Base-by-base conservation (phyloP, 1,140 invertebrate genomes). In the Drosophila elegans region DNA sequence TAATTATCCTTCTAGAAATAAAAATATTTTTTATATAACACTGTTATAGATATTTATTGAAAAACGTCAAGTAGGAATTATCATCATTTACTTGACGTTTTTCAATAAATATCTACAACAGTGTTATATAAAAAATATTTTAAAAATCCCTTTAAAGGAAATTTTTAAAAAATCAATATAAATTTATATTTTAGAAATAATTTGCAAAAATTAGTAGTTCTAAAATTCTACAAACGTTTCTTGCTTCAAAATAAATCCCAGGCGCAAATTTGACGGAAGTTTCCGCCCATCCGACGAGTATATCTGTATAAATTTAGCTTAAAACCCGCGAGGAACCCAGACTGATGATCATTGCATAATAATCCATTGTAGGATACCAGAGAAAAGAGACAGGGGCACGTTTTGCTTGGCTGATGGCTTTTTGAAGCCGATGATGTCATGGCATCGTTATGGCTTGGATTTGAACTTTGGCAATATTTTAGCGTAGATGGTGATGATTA, bases 311-410 rank as follows among this genome's bases (percentile, higher is more conserved):
- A 44, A 32, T 57, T 32, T 12, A 27, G 7, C 25, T 41, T 27
- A 29, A 57, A 57, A 13, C 11, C 29, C 6, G 39, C 38, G 64
- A 25, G 36, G 42, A 3, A 12, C 10, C 27, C 44, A 34, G 39
- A 49, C 46, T 75, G 73, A 75, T 75, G 68, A 78, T 86, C 63
- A 85, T 85, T 85, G 81, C 83, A 80, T 85, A 85, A 86, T 75
- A 74, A 82, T 55, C 73, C 57, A 78, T 66, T 49, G 57, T 74
- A 81, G 78, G 82, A 79, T 74, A 44, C 46, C 25, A 41, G 46
- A 39, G 12, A 7, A 21, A 36, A 44, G 62, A 59, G 29, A 38
- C 42, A 56, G 54, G 52, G 64, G 64, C 69, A 73, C 69, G 69
- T 73, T 73, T 60, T 72, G 69, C 61, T 75, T 51, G 62, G 46